Base-by-base conservation (phyloP, 2,797 vertebrate species). In the Steatocranus sp. region DNA sequence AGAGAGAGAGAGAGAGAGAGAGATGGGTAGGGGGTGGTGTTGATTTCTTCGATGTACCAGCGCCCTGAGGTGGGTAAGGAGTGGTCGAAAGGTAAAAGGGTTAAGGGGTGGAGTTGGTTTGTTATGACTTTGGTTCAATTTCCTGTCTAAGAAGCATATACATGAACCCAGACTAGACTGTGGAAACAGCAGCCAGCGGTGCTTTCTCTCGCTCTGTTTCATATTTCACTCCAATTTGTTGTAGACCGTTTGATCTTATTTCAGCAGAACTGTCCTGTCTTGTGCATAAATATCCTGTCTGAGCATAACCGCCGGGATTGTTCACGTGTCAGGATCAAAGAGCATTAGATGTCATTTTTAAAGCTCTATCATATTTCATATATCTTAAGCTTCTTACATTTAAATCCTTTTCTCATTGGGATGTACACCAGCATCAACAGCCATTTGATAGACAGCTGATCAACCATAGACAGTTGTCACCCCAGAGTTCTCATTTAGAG, bases 41-140 rank as follows among this genome's bases (percentile, higher is more conserved):
- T 96, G 95, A 95, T 96, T 95, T 94, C 91, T 86, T 91, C 88
- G 90, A 93, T 94, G 91, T 88, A 86, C 83, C 86, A 68, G 87
- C 90, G 87, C 89, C 94, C 91, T 0, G 81, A 95, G 92, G 93
- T 96, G 85, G 91, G 91, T 89, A 88, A 88, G 86, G 83, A 90
- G 86, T 88, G 92, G 90, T 88, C 34, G 46, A 68, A 92, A 91
- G 91, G 92, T 92, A 90, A 94, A 73, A 93, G 90, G 90, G 90
- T 90, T 88, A 88, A 83, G 82, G 87, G 92, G 89, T 38, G 86
- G 88, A 89, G 90, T 90, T 48, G 86, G 76, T 79, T 88, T 87
- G 81, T 92, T 88, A 86, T 90, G 92, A 93, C 89, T 91, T 86
- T 8, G 78, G 92, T 86, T 93, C 85, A 90, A 91, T 93, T 91